These are phyloP conservation scores for Anguilla marmorata DNA, from an alignment of 2,797 vertebrate genomes.

Conservation along the genomic window DNA sequence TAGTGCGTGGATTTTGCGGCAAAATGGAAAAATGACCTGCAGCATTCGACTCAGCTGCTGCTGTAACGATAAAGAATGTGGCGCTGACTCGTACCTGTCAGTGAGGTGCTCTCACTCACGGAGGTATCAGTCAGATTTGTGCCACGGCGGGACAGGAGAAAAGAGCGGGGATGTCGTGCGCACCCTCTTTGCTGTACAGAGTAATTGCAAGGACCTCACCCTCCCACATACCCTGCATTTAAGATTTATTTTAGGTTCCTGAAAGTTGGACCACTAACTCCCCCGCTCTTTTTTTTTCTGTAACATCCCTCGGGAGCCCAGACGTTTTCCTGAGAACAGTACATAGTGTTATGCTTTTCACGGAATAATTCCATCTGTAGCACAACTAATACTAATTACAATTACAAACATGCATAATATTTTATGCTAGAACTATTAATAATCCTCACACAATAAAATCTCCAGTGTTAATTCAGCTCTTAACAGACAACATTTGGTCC, in stretches of 20 bases:
- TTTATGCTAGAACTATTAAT: not conserved
- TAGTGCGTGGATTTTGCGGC: not conserved
- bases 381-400: not conserved
- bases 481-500: no score
- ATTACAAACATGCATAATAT: no score
- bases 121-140: not conserved
- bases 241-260: conserved; percentile 27
- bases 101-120: not conserved
- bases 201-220: conserved; percentile 29
- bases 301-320: conserved; percentile 8
- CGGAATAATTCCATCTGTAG: conserved; percentile 17
- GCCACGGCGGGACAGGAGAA: conserved; percentile 17
- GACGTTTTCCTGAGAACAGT: not conserved
- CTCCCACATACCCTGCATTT: conserved; percentile 24
- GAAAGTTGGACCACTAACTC: conserved; percentile 29
- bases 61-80: not conserved
- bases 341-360: not conserved
- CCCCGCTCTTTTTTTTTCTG: conserved; percentile 21
- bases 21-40: not conserved
- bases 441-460: not conserved
- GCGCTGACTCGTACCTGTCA: not conserved
- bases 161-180: conserved; percentile 66
- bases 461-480: no score
- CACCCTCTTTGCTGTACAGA: conserved; percentile 30
- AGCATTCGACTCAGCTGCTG: not conserved